Conservation (phyloP, 2,797 vertebrate species). For the Triplophysa yarkandensis region DNA sequence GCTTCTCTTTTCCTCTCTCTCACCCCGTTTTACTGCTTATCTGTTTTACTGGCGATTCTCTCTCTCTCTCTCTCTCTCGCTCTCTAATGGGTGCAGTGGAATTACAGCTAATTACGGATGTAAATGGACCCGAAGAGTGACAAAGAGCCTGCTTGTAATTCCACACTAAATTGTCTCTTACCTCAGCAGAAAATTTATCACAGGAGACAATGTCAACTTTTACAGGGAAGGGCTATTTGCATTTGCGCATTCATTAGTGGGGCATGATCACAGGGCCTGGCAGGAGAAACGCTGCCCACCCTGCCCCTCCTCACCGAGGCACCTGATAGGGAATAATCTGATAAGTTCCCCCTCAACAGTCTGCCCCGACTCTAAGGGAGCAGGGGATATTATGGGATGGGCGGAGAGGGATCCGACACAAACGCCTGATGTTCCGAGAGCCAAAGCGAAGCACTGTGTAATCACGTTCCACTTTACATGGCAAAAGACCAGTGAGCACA, state of each 20-base stretch:
- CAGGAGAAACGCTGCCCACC: slow-evolving; percentile 66
- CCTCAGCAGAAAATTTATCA: slow-evolving; percentile 93
- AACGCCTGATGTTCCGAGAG: slow-evolving; percentile 52
- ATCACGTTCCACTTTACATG: slow-evolving; percentile 58
- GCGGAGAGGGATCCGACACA: slow-evolving; percentile 53
- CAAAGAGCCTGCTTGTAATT: slow-evolving; percentile 86
- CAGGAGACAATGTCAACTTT: slow-evolving; percentile 89
- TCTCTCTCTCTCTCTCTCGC: slow-evolving; percentile 59
- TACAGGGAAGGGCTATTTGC: slow-evolving; percentile 75
- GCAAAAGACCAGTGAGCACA: slow-evolving; percentile 69
- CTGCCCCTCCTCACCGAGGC: slow-evolving; percentile 60
- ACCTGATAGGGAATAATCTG: slow-evolving; percentile 72
- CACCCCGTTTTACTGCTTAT: slow-evolving; percentile 51
- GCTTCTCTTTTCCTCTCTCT: slow-evolving; percentile 48
- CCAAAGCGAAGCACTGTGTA: slow-evolving; percentile 57
- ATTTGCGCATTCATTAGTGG: slow-evolving; percentile 76
- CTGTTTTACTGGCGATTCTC: slow-evolving; percentile 53
- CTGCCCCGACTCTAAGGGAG: slow-evolving; percentile 49
- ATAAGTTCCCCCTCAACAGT: slow-evolving; percentile 70
- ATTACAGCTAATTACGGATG: slow-evolving; percentile 91
- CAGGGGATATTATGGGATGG: slow-evolving; percentile 53
- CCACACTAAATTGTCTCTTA: slow-evolving; percentile 89
- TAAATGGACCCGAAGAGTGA: slow-evolving; percentile 87
- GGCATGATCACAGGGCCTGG: slow-evolving; percentile 62
- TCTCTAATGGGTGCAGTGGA: slow-evolving; percentile 83